Conservation (phyloP, 2,797 vertebrate species). For the Gymnothorax javanicus region DNA sequence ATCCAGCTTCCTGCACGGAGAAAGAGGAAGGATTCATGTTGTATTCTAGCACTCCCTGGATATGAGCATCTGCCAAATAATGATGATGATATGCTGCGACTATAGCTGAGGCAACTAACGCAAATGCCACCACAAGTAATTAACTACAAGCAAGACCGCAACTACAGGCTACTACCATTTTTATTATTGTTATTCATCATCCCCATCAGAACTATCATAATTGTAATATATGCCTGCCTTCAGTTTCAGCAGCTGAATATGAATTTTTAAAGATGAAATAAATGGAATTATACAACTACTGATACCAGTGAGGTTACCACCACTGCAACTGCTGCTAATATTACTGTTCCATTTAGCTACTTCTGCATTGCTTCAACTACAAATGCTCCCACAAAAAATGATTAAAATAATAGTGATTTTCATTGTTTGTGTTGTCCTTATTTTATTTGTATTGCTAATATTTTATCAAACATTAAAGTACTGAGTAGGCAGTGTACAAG, state of each 20-base stretch:
- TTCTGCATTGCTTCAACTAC: too few relatives aligned
- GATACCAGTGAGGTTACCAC: too few relatives aligned
- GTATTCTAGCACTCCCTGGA: not conserved
- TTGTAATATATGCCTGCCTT: too few relatives aligned
- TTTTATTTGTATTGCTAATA: not conserved
- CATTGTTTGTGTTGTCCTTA: not conserved
- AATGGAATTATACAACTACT: too few relatives aligned
- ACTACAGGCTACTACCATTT: not conserved
- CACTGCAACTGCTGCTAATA: too few relatives aligned
- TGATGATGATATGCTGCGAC: conserved; percentile 44
- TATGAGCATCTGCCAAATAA: conserved; percentile 47
- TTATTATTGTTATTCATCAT: not conserved
- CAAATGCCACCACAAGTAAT: conserved; percentile 31
- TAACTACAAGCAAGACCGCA: not conserved
- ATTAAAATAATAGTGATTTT: not conserved
- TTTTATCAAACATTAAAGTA: conserved; percentile 26
- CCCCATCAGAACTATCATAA: too few relatives aligned
- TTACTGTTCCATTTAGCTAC: too few relatives aligned
- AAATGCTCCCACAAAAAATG: not conserved
- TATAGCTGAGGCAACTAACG: conserved; percentile 56
- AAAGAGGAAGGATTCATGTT: not conserved
- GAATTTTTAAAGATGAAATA: too few relatives aligned
- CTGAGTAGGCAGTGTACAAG: conserved; percentile 48
- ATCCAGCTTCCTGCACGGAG: conserved; percentile 83
- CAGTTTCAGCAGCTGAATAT: too few relatives aligned